phyloP scores from a whole-genome alignment of 2,888 invertebrate species.

The Cryptophagus acutangulus region DNA sequence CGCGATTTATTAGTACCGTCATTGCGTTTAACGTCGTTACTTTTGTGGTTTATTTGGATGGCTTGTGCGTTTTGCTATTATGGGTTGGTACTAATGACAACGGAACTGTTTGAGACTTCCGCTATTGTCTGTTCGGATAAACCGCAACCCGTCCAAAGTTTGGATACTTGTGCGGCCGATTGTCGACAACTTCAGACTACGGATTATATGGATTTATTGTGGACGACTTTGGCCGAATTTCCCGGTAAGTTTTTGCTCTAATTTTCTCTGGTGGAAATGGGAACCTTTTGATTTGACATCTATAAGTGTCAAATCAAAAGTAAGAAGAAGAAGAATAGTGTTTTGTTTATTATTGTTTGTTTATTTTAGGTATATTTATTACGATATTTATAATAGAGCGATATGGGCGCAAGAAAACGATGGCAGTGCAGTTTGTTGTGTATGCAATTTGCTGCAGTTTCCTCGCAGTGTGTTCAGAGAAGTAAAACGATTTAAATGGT shows the following conservation, averaged over 20 bases:
- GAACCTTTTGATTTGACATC: constrained; percentile 3
- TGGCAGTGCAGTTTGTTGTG: constrained; percentile 86
- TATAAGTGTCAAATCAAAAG: constrained; percentile 3
- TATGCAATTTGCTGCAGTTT: constrained; percentile 73
- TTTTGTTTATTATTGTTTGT: constrained; percentile 9
- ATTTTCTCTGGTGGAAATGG: too few relatives aligned
- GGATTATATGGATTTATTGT: constrained; percentile 87
- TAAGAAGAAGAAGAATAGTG: background rate
- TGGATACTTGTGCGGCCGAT: constrained; percentile 59
- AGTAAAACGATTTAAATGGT: constrained; percentile 53
- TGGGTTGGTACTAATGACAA: constrained; percentile 90
- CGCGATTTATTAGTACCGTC: constrained; percentile 73
- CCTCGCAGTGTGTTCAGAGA: constrained; percentile 67
- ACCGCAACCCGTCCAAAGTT: constrained; percentile 36
- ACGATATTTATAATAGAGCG: constrained; percentile 86
- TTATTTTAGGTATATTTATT: constrained; percentile 69
- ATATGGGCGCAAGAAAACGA: constrained; percentile 85
- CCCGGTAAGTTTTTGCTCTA: constrained; percentile 59
- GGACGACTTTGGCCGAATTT: constrained; percentile 93
- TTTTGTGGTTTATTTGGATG: constrained; percentile 95
- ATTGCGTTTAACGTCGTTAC: constrained; percentile 73
- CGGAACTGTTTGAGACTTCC: constrained; percentile 76
- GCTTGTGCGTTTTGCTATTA: constrained; percentile 94
- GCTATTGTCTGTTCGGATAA: constrained; percentile 45
- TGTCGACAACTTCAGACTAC: constrained; percentile 71